Evolutionary conservation across 2,113 vertebrate genomes (phyloP).

Genomic region (Tylochromis polylepis): DNA sequence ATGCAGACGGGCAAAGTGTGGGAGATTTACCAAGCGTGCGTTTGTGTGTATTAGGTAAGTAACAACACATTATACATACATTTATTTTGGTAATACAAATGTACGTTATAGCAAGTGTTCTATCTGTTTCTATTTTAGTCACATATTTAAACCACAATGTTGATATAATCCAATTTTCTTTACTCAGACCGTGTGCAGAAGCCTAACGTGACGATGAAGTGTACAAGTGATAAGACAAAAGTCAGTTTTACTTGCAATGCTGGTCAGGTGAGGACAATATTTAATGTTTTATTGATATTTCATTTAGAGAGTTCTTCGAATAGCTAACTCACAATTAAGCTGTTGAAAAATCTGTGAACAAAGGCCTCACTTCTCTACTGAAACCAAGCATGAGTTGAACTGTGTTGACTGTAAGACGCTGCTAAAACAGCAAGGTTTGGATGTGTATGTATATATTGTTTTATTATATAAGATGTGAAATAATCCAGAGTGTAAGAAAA

Average conservation of each 20-base stretch:
- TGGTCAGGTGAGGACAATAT: background rate
- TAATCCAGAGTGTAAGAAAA: too few species aligned
- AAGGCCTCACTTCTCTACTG: too few species aligned
- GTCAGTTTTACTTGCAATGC: background rate
- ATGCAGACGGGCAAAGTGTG: rapidly evolving
- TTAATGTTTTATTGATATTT: background rate
- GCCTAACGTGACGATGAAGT: rapidly evolving
- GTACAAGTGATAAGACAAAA: rapidly evolving
- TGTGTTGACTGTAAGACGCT: background rate
- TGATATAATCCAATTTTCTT: background rate
- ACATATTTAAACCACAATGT: background rate
- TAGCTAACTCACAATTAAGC: rapidly evolving
- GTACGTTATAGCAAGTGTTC: too few species aligned
- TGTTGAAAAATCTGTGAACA: background rate
- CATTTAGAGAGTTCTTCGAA: background rate
- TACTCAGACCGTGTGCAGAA: rapidly evolving
- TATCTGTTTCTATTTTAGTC: too few species aligned
- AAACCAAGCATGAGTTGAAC: rapidly evolving
- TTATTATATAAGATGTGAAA: too few species aligned
- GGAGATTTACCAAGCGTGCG: rapidly evolving
- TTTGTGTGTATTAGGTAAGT: background rate
- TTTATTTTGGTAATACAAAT: background rate
- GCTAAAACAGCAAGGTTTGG: too few species aligned
- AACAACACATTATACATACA: background rate
- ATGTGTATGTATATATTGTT: too few species aligned